phyloP scores from a whole-genome alignment of 2,113 vertebrate genomes.

The Entosphenus tridentatus region DNA sequence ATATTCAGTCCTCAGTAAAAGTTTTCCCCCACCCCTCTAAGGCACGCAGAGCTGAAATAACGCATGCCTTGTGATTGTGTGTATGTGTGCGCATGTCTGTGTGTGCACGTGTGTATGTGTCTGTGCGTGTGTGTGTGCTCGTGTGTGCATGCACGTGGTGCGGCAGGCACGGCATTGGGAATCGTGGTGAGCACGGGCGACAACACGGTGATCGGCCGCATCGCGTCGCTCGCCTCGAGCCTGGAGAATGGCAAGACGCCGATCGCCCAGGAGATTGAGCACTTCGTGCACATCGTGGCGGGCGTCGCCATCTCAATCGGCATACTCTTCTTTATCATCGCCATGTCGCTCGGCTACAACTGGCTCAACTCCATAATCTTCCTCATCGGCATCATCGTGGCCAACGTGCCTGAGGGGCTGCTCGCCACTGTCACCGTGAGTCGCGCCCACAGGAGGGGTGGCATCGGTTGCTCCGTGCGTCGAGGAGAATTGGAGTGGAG shows the following conservation, averaged over 20 bases:
- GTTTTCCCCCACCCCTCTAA: too few relatives aligned
- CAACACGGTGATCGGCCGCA: conserved; percentile 32
- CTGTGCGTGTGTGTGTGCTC: too few relatives aligned
- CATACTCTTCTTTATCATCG: conserved; percentile 35
- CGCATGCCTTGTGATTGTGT: too few relatives aligned
- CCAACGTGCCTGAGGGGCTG: conserved; percentile 39
- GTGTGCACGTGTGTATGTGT: too few relatives aligned
- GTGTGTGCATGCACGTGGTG: too few relatives aligned
- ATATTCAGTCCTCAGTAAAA: too few relatives aligned
- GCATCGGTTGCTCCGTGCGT: too few relatives aligned
- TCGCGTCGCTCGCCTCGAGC: conserved; percentile 29
- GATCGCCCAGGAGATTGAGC: conserved; percentile 36
- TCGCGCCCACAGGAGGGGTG: neutral
- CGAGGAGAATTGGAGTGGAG: too few relatives aligned
- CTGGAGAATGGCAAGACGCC: conserved; percentile 36
- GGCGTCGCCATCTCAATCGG: conserved; percentile 29
- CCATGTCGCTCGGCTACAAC: conserved; percentile 24
- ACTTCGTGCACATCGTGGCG: conserved; percentile 37
- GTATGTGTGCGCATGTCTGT: too few relatives aligned
- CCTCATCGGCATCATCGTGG: conserved; percentile 43
- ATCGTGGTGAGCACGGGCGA: conserved; percentile 38
- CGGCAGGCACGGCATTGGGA: conserved; percentile 27
- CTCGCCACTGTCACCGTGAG: conserved; percentile 42
- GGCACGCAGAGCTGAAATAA: too few relatives aligned
- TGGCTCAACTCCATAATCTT: conserved; percentile 36